Evolutionary conservation across 2,113 vertebrate genomes (phyloP).

Genomic region (Mastomys coucha): DNA sequence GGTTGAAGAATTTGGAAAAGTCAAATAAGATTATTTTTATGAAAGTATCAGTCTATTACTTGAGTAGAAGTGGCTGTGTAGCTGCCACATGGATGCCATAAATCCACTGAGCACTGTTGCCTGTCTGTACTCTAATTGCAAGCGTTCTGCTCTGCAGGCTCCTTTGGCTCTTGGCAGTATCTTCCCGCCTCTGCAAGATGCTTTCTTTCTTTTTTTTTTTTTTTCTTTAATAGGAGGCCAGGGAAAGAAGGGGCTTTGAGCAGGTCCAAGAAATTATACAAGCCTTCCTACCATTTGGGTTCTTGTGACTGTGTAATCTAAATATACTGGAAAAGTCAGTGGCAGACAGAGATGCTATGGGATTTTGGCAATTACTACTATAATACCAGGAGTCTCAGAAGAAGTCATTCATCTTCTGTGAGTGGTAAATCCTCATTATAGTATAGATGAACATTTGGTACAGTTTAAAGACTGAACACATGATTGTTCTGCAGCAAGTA

Average conservation of each 20-base stretch:
- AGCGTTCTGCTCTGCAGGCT: conserved; percentile 26
- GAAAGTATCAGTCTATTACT: conserved; percentile 56
- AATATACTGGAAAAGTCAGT: conserved; percentile 12
- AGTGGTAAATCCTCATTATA: background rate
- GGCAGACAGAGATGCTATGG: background rate
- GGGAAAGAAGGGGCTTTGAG: background rate
- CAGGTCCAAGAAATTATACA: background rate
- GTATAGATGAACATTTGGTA: conserved; percentile 5
- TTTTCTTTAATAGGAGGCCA: background rate
- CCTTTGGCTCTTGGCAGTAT: conserved; percentile 51
- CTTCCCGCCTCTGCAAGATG: conserved; percentile 26
- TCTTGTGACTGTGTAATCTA: conserved; percentile 48
- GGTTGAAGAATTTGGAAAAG: conserved; percentile 29
- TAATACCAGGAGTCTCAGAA: conserved; percentile 5
- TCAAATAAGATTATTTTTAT: conserved; percentile 46
- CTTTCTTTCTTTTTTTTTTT: background rate
- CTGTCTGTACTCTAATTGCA: background rate
- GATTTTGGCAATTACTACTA: conserved; percentile 10
- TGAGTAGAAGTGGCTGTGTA: conserved; percentile 42
- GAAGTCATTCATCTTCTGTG: background rate
- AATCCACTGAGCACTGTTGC: conserved; percentile 25
- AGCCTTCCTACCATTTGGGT: background rate
- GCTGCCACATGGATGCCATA: background rate
- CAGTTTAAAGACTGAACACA: background rate
- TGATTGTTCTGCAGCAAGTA: background rate